Conservation (phyloP, 2,888 invertebrate species). For the Cyaniris semiargus region DNA sequence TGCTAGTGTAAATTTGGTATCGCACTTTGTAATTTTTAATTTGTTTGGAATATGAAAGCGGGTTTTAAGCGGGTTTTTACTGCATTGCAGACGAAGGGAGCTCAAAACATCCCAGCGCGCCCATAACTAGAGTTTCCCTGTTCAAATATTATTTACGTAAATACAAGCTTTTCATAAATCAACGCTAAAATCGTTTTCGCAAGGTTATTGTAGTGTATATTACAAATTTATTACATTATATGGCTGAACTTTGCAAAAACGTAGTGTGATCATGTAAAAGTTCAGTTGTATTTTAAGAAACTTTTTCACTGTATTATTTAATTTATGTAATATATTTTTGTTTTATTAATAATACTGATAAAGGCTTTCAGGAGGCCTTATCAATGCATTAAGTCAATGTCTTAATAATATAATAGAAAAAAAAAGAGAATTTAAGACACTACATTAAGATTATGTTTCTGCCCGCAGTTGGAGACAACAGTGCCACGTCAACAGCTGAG, state of each 20-base stretch:
- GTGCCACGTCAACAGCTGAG: conserved; percentile 3
- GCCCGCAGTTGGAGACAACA: background rate
- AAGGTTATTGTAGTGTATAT: conserved; percentile 4
- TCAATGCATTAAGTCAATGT: no score
- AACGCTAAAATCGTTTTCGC: conserved; percentile 1
- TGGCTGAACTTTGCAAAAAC: background rate
- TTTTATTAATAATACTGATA: background rate
- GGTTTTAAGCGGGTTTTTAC: conserved; percentile 28
- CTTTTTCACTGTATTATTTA: background rate
- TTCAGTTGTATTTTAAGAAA: background rate
- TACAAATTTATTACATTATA: conserved; percentile 26
- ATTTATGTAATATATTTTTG: background rate
- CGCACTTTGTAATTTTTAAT: conserved; percentile 30
- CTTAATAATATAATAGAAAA: no score
- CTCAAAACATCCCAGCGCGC: conserved; percentile 30
- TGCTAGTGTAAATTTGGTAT: conserved; percentile 12
- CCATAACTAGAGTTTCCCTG: conserved; percentile 29
- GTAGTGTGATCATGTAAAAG: background rate
- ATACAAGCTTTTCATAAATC: conserved; percentile 23
- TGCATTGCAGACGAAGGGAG: conserved; percentile 31
- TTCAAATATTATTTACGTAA: conserved; percentile 31
- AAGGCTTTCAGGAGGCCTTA: background rate
- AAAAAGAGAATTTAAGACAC: no score
- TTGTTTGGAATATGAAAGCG: conserved; percentile 30
- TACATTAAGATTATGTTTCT: background rate